Conservation (phyloP, 2,888 invertebrate genomes). For the Hypolimnas misippus region DNA sequence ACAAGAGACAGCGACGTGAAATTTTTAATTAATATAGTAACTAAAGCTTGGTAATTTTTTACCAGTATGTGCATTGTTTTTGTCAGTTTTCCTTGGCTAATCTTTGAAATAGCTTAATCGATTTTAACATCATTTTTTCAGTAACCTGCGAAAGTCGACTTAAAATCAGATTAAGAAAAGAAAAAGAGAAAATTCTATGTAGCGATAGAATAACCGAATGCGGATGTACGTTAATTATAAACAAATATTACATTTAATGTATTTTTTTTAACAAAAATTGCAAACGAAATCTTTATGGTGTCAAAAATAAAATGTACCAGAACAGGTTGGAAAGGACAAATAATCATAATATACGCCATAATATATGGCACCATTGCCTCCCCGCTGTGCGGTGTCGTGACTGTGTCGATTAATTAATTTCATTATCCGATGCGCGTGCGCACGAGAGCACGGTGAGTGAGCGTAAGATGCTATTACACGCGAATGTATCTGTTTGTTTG, state of each 20-base stretch:
- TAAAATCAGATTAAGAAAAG: too few relatives aligned
- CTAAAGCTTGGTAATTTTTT: too few relatives aligned
- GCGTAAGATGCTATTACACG: neutral
- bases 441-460: neutral
- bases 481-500: too few relatives aligned
- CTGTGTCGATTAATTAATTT: slow-evolving; percentile 26
- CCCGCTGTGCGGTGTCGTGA: slow-evolving; percentile 16
- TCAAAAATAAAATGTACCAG: neutral
- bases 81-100: too few relatives aligned
- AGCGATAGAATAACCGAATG: too few relatives aligned
- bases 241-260: neutral
- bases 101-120: too few relatives aligned
- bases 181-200: too few relatives aligned
- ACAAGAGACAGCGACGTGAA: too few relatives aligned
- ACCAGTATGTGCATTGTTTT: too few relatives aligned
- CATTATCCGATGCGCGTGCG: slow-evolving; percentile 11
- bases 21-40: too few relatives aligned
- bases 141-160: too few relatives aligned
- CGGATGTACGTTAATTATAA: neutral
- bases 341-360: neutral
- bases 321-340: neutral
- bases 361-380: slow-evolving; percentile 7
- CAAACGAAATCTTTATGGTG: neutral
- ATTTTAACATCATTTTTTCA: too few relatives aligned
- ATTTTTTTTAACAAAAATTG: neutral